Base-by-base conservation (phyloP, 2,113 vertebrate species). In the Felis chaus region DNA sequence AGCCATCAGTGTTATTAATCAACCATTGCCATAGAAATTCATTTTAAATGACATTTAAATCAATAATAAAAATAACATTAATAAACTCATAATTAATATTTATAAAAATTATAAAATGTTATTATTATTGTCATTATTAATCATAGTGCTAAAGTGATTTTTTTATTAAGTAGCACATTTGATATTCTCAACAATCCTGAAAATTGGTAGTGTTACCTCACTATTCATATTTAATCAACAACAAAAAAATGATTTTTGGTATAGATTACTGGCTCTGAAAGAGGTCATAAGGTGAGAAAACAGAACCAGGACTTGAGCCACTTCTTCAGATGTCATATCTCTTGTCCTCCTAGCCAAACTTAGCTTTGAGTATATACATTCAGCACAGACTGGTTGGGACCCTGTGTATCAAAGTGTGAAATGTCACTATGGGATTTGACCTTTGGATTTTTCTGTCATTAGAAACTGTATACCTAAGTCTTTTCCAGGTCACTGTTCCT, bases 1-100 rank as follows among this genome's bases (percentile, higher is more conserved):
- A 96, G 82, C 53, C n/a, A 94, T 84, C 31, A 66, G 48, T 63
- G 41, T 89, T 94, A 55, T 76, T 63, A 74, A 89, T 91, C 57
- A 95, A 95, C 87, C 3, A 85, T n/a, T 93, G 29, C 5, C 57
- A 89, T 53, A 76, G 18, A 80, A 88, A 86, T 85, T 79, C 14
- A 66, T 90, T 91, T 94, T 79, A 97, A 96, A 48, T 96, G 21
- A 41, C 0, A 45, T 23, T 71, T 78, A 74, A 53, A 41, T 78
- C 18, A 87, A 78, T 87, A 81, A 91, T 31, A 78, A 94, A 96
- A 85, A 76, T 36, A 63, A 2, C 4, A 45, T 76, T 61, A 15
- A 71, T 73, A 96, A 79, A 78, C 50, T 50, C 19, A 83, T 83
- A 33, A 65, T 88, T 55, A 66, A 55, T 66, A 74, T 82, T 81